These are phyloP conservation scores for Mesochorus sp. DNA, from an alignment of 2,888 invertebrate species.

Conservation along the genomic window DNA sequence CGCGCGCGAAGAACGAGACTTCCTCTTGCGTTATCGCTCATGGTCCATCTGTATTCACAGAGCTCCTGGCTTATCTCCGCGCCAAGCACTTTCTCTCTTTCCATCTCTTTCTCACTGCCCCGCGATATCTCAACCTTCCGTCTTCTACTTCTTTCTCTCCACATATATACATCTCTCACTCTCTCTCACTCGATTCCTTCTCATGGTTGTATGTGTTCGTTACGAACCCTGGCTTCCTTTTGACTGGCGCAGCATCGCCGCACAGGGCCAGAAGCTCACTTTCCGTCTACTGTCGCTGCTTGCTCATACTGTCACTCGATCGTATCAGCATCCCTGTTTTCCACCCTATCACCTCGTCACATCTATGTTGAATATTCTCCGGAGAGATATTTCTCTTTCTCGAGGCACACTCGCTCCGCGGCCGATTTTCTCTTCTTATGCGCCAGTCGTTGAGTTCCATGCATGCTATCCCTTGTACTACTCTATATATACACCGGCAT, in stretches of 20 bases:
- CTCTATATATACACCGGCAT: background rate
- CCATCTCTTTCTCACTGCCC: constrained; percentile 61
- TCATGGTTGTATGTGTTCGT: constrained; percentile 21
- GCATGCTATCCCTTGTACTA: constrained; percentile 6
- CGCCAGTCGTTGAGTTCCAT: constrained; percentile 22
- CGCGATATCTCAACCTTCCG: constrained; percentile 39
- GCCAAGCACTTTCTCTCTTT: constrained; percentile 62
- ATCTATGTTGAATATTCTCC: constrained; percentile 66
- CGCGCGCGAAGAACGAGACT: constrained; percentile 67
- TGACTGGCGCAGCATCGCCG: constrained; percentile 14
- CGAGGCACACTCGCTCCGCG: background rate
- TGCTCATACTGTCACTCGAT: constrained; percentile 74
- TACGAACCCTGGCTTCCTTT: constrained; percentile 8
- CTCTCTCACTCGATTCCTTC: constrained; percentile 43
- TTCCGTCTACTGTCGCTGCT: constrained; percentile 63
- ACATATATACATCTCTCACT: no score
- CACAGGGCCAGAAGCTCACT: constrained; percentile 60
- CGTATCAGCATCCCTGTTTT: constrained; percentile 77
- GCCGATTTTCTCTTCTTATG: constrained; percentile 22
- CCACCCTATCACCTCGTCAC: constrained; percentile 72
- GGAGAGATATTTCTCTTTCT: constrained; percentile 45
- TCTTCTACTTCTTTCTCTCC: constrained; percentile 29
- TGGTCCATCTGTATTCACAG: constrained; percentile 80
- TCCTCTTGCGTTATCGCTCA: constrained; percentile 71
- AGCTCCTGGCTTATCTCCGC: constrained; percentile 74